A percentile compares a stretch with the other conserved stretches of the same genome.
Evolutionary conservation across 2,797 vertebrate species (phyloP).

Genomic region (Melanotaenia pygmaea): DNA sequence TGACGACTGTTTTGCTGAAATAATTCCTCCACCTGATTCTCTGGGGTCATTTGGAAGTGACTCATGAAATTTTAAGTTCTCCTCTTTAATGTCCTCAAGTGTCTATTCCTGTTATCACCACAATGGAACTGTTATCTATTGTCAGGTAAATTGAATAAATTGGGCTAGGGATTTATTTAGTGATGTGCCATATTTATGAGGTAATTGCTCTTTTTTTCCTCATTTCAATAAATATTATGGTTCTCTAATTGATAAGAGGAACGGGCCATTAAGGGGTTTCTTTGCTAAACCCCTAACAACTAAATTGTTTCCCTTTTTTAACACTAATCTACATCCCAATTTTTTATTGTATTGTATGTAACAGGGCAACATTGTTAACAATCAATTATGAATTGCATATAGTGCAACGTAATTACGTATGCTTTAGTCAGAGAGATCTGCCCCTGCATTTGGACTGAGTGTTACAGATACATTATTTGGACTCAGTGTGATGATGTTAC

Average conservation of each 20-base stretch:
- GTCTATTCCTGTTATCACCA: slow-evolving; percentile 62
- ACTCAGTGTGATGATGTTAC: slow-evolving; percentile 51
- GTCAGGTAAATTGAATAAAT: slow-evolving; percentile 76
- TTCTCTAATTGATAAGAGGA: slow-evolving; percentile 82
- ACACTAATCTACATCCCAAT: slow-evolving; percentile 64
- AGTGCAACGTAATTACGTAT: slow-evolving; percentile 72
- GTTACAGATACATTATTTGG: slow-evolving; percentile 70
- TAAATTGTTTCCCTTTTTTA: slow-evolving; percentile 43
- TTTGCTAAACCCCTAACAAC: slow-evolving; percentile 56
- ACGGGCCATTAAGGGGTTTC: slow-evolving; percentile 60
- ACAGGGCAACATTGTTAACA: slow-evolving; percentile 73
- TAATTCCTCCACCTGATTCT: slow-evolving; percentile 39
- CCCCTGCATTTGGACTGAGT: slow-evolving; percentile 55
- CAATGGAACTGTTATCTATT: slow-evolving; percentile 77
- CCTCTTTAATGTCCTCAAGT: slow-evolving; percentile 67
- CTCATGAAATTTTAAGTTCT: slow-evolving; percentile 53
- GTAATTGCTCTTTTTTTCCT: slow-evolving; percentile 70
- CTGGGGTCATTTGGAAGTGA: slow-evolving; percentile 57
- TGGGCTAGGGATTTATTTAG: slow-evolving; percentile 68
- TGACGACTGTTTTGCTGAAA: slow-evolving; percentile 37
- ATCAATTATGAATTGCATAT: slow-evolving; percentile 75
- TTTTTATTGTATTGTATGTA: slow-evolving; percentile 65
- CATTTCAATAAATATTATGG: slow-evolving; percentile 77
- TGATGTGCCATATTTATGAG: slow-evolving; percentile 70
- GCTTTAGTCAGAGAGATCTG: slow-evolving; percentile 57